These are phyloP conservation scores for Heliocidaris tuberculata DNA, from an alignment of 35 echinoderm and acorn worm genomes.

Conservation along the genomic window DNA sequence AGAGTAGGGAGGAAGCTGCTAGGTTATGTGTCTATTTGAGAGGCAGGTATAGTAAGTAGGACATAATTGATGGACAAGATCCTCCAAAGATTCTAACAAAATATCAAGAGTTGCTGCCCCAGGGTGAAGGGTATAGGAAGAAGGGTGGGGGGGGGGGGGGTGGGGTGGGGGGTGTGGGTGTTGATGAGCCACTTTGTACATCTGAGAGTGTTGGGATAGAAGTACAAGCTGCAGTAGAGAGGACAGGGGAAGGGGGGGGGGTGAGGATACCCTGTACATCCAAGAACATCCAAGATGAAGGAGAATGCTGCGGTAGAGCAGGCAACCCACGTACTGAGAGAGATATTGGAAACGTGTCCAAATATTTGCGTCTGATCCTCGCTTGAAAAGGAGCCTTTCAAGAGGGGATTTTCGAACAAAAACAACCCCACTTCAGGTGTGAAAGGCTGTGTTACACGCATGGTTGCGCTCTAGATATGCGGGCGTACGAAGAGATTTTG, in stretches of 20 bases:
- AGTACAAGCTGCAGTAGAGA: neutral
- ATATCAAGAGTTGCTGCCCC: neutral
- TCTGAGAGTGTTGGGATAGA: neutral
- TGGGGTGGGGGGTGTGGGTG: neutral
- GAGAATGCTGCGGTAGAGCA: neutral
- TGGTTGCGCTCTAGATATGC: slow-evolving; percentile 44
- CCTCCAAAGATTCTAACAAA: neutral
- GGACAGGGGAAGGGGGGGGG: neutral
- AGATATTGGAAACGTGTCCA: slow-evolving; percentile 53
- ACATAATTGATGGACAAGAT: slow-evolving; percentile 9
- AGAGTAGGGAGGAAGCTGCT: neutral
- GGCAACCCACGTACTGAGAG: neutral
- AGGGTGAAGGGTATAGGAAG: neutral
- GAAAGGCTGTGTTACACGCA: slow-evolving; percentile 42
- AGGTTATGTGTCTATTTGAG: neutral
- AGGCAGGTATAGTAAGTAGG: slow-evolving; percentile 16
- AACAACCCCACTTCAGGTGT: slow-evolving; percentile 52
- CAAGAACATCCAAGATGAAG: neutral
- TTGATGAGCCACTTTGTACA: neutral
- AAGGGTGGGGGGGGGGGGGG: neutral
- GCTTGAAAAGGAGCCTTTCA: slow-evolving; percentile 46
- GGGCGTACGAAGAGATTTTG: neutral
- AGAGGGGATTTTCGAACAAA: slow-evolving; percentile 48
- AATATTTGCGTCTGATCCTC: slow-evolving; percentile 52
- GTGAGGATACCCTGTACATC: neutral